Evolutionary conservation across 2,888 invertebrate genomes (phyloP).

Genomic region (Nemotelus pantherinus): DNA sequence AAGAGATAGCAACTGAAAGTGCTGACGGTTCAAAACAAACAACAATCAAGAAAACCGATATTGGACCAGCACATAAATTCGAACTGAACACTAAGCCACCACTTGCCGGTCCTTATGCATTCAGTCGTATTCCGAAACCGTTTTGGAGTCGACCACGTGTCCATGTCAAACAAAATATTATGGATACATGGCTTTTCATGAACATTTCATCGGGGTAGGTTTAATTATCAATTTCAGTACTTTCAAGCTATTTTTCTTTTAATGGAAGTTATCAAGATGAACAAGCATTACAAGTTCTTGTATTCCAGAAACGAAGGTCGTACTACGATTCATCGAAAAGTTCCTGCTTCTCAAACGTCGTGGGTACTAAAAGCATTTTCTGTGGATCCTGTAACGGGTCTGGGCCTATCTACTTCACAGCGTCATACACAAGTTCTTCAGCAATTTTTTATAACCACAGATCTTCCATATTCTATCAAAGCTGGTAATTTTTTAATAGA

Average conservation of each 20-base stretch:
- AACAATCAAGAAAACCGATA: slow-evolving; percentile 63
- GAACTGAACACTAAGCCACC: slow-evolving; percentile 79
- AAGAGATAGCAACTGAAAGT: slow-evolving; percentile 37
- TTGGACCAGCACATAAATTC: slow-evolving; percentile 64
- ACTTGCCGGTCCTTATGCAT: slow-evolving; percentile 88
- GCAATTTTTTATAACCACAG: slow-evolving; percentile 85
- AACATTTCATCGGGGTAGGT: slow-evolving; percentile 82
- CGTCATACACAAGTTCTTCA: slow-evolving; percentile 80
- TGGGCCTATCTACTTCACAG: slow-evolving; percentile 77
- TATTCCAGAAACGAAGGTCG: slow-evolving; percentile 68
- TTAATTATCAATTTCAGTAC: slow-evolving; percentile 30
- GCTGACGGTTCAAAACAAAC: slow-evolving; percentile 60
- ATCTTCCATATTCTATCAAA: slow-evolving; percentile 89
- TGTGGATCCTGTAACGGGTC: slow-evolving; percentile 76
- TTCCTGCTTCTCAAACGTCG: slow-evolving; percentile 85
- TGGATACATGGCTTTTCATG: slow-evolving; percentile 84
- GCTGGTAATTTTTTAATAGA: slow-evolving; percentile 79
- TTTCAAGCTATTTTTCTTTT: too few relatives aligned
- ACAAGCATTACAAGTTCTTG: neutral
- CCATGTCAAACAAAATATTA: slow-evolving; percentile 77
- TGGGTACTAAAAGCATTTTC: slow-evolving; percentile 89
- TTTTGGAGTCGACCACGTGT: slow-evolving; percentile 83
- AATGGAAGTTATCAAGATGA: neutral
- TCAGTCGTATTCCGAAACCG: slow-evolving; percentile 85
- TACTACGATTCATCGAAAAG: slow-evolving; percentile 68